Evolutionary conservation across 2,797 vertebrate species (phyloP), one percentile per base, ranked within the genome.

Genomic region (Poeciliopsis infans): DNA sequence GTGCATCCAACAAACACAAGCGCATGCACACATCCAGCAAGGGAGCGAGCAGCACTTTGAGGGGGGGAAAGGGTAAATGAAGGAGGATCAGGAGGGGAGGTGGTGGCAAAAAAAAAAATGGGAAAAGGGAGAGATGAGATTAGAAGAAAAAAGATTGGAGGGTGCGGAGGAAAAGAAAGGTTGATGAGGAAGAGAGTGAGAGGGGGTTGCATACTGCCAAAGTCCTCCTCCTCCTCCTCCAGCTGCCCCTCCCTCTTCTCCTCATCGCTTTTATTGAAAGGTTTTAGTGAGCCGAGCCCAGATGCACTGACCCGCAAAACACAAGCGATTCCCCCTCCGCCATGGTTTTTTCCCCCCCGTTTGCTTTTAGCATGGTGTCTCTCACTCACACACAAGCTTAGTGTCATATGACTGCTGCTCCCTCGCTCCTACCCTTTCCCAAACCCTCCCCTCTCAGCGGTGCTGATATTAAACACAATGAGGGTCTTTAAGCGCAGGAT

Each of bases 401-500:
- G 93, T 96, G 96, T 97, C 96, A 97, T 93, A 95, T 95, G 96
- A 96, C 79, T 89, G 92, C 94, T 88, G 85, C 84, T 79, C 84
- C 80, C 78, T 41, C 39, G 45, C 75, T 74, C 74, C 92, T 93
- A 83, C 94, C 90, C 85, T 94, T 91, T 91, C 93, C 93, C 93
- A 91, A 92, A 83, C 95, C 94, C 94, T 90, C 93, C 91, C 95
- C 94, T 93, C 57, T 78, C 94, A 93, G 85, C 76, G 92, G 94
- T 94, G 94, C 95, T 93, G 94, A 96, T 95, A 96, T 96, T 96
- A 96, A 96, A 96, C 96, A 98, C 97, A 97, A 97, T 95, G 96
- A 97, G 95, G 93, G 95, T 96, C 96, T 97, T 97, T 97, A 97
- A 96, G 93, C 91, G 92, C 86, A 78, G 89, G 96, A 97, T 97